phyloP scores from a whole-genome alignment of 1,140 invertebrate species.

The Lepidotrigona ventralis region DNA sequence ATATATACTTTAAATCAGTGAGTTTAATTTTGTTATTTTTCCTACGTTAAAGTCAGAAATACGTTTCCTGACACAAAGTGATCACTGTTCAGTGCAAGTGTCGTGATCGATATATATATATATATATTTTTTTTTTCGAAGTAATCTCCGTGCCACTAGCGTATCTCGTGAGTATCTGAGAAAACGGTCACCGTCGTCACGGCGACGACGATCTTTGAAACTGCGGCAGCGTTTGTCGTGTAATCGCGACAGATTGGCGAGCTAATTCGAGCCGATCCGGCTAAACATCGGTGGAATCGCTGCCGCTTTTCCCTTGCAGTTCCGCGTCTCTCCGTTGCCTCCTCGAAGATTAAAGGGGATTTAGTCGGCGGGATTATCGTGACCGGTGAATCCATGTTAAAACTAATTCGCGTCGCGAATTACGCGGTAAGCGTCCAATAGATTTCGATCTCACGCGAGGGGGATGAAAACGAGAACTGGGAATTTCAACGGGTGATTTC shows the following conservation, averaged over 20 bases:
- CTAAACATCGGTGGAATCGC: conserved; percentile 1
- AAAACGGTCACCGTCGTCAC: background rate
- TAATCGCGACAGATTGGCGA: background rate
- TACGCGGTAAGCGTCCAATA: background rate
- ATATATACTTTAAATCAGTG: too few species aligned
- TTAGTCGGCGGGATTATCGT: background rate
- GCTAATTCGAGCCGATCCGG: background rate
- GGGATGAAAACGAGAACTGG: too few species aligned
- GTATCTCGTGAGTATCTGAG: background rate
- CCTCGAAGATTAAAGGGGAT: background rate
- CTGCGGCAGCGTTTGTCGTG: background rate
- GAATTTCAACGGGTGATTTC: background rate
- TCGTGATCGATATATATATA: too few species aligned
- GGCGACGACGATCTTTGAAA: background rate
- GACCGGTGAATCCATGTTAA: background rate
- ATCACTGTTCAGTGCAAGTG: too few species aligned
- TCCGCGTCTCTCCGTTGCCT: background rate
- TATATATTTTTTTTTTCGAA: too few species aligned
- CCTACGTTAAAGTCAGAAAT: too few species aligned
- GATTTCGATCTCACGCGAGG: background rate
- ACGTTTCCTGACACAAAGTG: too few species aligned
- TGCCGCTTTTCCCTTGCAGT: too few species aligned
- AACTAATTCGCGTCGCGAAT: background rate
- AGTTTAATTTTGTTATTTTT: too few species aligned
- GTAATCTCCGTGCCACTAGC: background rate